Percentiles rank a stretch among this genome's conserved stretches.
These are phyloP conservation scores for Tridacna gigas DNA, from an alignment of 2,888 invertebrate genomes.

Conservation along the genomic window DNA sequence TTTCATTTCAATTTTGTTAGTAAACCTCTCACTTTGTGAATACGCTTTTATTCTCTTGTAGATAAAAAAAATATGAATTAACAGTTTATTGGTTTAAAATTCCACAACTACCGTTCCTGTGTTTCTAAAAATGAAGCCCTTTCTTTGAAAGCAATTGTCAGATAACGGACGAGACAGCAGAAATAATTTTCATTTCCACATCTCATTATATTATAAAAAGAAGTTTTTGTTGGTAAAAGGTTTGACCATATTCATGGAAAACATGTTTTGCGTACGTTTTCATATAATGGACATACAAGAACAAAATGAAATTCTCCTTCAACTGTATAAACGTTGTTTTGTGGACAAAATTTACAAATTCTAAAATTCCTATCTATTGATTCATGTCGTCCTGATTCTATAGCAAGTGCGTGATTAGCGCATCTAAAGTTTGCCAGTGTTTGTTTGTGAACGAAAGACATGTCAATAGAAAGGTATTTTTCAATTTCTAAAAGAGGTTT, in stretches of 20 bases:
- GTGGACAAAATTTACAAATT: not conserved
- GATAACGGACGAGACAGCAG: not conserved
- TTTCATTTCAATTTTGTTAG: too few relatives aligned
- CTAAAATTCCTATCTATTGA: slow-evolving; percentile 25
- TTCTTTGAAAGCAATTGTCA: not conserved
- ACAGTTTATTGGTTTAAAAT: too few relatives aligned
- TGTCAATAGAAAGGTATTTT: slow-evolving; percentile 21
- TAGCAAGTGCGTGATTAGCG: slow-evolving; percentile 27
- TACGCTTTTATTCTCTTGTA: too few relatives aligned
- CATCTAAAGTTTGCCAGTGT: slow-evolving; percentile 33
- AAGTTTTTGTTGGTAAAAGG: not conserved
- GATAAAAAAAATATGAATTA: too few relatives aligned
- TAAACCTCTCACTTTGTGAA: too few relatives aligned
- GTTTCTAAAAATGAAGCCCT: too few relatives aligned
- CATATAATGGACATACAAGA: not conserved
- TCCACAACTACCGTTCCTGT: too few relatives aligned
- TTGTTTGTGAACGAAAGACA: slow-evolving; percentile 11
- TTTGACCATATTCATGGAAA: not conserved
- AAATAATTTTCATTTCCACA: not conserved
- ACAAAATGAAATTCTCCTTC: not conserved
- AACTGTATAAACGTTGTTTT: not conserved
- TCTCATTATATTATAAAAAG: not conserved
- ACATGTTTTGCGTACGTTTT: not conserved
- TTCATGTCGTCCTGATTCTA: slow-evolving; percentile 36
- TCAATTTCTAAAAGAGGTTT: slow-evolving; percentile 24